These are phyloP conservation scores for Pollachius pollachius DNA, from an alignment of 2,113 vertebrate species.

Conservation along the genomic window DNA sequence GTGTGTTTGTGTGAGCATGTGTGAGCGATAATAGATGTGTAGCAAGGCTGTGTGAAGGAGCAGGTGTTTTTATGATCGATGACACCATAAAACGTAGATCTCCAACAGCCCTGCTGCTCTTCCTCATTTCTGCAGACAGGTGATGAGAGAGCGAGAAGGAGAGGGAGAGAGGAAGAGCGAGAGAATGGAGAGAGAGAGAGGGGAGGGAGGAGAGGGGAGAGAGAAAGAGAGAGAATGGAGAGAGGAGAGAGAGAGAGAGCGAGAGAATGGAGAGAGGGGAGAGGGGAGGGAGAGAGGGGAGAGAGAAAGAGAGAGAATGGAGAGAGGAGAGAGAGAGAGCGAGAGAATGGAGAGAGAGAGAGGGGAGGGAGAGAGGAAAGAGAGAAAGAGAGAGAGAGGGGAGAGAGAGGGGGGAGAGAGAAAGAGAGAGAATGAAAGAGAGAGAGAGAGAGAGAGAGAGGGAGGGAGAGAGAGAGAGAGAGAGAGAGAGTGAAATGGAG, in stretches of 20 bases:
- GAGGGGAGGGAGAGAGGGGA: background rate
- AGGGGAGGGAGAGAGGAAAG: background rate
- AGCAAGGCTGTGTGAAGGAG: slow-evolving; percentile 20
- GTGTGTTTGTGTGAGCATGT: slow-evolving; percentile 5
- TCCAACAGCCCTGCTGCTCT: slow-evolving; percentile 16
- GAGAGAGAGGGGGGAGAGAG: background rate
- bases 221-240: no score
- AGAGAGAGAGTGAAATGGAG: background rate
- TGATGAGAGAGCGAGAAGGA: slow-evolving; percentile 15
- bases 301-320: background rate
- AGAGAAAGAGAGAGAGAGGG: background rate
- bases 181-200: background rate
- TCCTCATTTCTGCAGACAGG: slow-evolving; percentile 32
- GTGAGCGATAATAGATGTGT: slow-evolving; percentile 8
- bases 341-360: background rate
- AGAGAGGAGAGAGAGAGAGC: background rate
- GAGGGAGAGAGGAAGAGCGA: background rate
- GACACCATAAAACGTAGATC: slow-evolving; percentile 31
- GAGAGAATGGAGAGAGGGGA: background rate
- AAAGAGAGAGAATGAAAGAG: background rate
- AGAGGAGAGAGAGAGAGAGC: background rate
- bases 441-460: slow-evolving; percentile 2
- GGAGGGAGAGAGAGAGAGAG: no score
- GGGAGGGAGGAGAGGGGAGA: background rate
- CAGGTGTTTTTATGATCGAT: slow-evolving; percentile 56